Conservation (phyloP, 92 coral and sea anemone species). For the Phymanthus crucifer region DNA sequence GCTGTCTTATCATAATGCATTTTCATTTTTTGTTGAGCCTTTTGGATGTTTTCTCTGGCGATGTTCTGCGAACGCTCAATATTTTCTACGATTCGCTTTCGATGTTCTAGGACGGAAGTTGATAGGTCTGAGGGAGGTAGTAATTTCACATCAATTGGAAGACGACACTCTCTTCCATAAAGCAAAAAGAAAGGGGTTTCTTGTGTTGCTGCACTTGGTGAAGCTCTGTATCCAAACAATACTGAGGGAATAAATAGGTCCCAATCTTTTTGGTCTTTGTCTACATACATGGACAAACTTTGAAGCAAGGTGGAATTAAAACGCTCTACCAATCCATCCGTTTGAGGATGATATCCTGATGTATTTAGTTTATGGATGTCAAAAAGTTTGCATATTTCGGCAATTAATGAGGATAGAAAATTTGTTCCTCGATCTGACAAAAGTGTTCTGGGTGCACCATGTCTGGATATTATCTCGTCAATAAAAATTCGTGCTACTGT, state of each 20-base stretch:
- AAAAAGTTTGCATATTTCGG: slow-evolving; percentile 41
- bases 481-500: slow-evolving; percentile 51
- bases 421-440: slow-evolving; percentile 50
- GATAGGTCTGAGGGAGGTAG: slow-evolving; percentile 46
- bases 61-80: slow-evolving; percentile 55
- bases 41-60: slow-evolving; percentile 38
- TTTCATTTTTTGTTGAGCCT: slow-evolving; percentile 44
- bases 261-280: slow-evolving; percentile 49
- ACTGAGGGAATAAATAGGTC: slow-evolving; percentile 42
- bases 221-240: slow-evolving; percentile 36
- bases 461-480: slow-evolving; percentile 46
- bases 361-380: slow-evolving; percentile 39
- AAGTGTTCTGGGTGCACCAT: no score
- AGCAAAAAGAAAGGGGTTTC: slow-evolving; percentile 62
- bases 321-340: slow-evolving; percentile 52
- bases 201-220: slow-evolving; percentile 46
- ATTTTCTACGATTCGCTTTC: slow-evolving; percentile 43
- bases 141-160: slow-evolving; percentile 57
- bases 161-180: slow-evolving; percentile 54
- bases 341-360: slow-evolving; percentile 40
- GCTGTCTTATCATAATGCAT: slow-evolving; percentile 21
- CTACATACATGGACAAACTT: slow-evolving; percentile 35
- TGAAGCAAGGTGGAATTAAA: slow-evolving; percentile 32
- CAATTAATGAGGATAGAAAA: slow-evolving; percentile 28
- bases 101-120: slow-evolving; percentile 51